Percentiles rank a stretch among this genome's conserved stretches.
phyloP scores from a whole-genome alignment of 2,888 invertebrate species.

The Agrochola circellaris region DNA sequence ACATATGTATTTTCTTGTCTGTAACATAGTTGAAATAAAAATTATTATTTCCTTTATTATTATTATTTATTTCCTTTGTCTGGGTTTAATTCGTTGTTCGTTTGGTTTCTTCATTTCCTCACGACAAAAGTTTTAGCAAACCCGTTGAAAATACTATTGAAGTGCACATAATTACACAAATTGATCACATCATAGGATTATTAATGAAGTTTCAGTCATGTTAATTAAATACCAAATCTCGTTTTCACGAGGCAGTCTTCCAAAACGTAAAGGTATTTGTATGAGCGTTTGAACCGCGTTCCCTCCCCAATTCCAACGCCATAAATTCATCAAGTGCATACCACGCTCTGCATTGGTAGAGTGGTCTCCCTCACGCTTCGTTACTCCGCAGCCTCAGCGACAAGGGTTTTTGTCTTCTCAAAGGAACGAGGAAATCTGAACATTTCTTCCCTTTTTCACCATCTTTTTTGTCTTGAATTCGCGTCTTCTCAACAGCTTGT shows the following conservation, averaged over 20 bases:
- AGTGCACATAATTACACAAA: neutral
- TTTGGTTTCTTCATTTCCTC: too few species aligned
- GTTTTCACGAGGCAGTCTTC: neutral
- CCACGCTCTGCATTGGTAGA: conserved; percentile 78
- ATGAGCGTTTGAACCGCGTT: conserved; percentile 8
- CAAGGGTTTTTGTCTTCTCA: conserved; percentile 82
- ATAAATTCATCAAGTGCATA: conserved; percentile 64
- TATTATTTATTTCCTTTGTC: too few species aligned
- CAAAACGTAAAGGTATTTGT: neutral
- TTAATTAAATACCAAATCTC: too few species aligned
- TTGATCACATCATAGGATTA: neutral
- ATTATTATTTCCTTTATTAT: too few species aligned
- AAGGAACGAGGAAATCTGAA: conserved; percentile 83
- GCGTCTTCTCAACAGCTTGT: conserved; percentile 69
- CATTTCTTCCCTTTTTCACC: conserved; percentile 73
- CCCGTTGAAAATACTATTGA: too few species aligned
- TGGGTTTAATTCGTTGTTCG: neutral
- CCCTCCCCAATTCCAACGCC: conserved; percentile 19
- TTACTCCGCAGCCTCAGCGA: conserved; percentile 76
- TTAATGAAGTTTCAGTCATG: neutral
- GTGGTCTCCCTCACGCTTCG: conserved; percentile 84
- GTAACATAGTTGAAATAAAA: too few species aligned
- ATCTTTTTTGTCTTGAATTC: conserved; percentile 66
- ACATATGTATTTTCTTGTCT: too few species aligned
- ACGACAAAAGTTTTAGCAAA: neutral